A percentile compares a stretch with the other conserved stretches of the same genome.
Conservation (phyloP, 2,797 vertebrate species). For the Esox masquinongy region DNA sequence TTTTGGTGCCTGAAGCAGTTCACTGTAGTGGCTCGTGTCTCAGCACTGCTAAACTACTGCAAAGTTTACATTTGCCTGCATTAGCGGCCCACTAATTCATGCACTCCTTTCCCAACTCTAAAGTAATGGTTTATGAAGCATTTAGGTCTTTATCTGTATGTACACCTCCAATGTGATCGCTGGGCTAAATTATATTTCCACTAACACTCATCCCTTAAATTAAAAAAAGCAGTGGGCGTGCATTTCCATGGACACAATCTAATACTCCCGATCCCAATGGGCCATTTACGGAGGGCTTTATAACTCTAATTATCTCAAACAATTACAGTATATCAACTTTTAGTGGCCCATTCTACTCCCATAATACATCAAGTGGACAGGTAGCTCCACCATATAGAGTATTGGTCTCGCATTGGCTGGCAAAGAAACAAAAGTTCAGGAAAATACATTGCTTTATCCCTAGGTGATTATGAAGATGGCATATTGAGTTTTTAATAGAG, state of each 20-base stretch:
- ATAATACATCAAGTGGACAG: constrained; percentile 69
- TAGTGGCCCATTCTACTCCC: constrained; percentile 72
- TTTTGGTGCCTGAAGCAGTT: constrained; percentile 78
- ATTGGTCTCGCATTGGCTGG: constrained; percentile 59
- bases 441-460: constrained; percentile 43
- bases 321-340: constrained; percentile 81
- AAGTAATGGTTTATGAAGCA: constrained; percentile 80
- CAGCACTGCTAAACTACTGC: constrained; percentile 54
- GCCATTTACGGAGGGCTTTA: constrained; percentile 80
- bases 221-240: constrained; percentile 81
- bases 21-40: constrained; percentile 58
- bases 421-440: constrained; percentile 50
- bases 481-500: constrained; percentile 48
- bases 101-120: constrained; percentile 78
- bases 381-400: constrained; percentile 57
- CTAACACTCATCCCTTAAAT: constrained; percentile 81
- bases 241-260: constrained; percentile 77
- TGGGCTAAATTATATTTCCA: constrained; percentile 78
- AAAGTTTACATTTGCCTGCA: constrained; percentile 81
- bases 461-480: constrained; percentile 44
- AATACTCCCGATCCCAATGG: constrained; percentile 76
- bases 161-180: constrained; percentile 78
- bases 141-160: constrained; percentile 77
- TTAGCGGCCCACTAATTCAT: constrained; percentile 82
- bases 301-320: constrained; percentile 81